Evolutionary conservation across 2,113 vertebrate genomes (phyloP).

Genomic region (Cranoglanis bouderius): DNA sequence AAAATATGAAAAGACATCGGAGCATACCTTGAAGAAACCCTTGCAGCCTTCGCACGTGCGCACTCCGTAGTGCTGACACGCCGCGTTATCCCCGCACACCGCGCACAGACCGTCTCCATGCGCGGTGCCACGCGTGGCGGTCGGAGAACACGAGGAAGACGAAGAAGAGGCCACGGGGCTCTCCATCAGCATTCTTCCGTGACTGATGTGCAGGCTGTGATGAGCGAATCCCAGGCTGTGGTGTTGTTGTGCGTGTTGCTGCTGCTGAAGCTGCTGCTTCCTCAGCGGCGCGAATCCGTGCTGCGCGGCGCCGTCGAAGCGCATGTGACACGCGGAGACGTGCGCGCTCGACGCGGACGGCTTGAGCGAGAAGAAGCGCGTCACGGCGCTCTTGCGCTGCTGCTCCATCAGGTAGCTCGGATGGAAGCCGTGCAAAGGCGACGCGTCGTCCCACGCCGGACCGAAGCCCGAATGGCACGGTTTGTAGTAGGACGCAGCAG

Average conservation of each 20-base stretch:
- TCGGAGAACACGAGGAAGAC: constrained; percentile 42
- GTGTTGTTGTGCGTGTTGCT: constrained; percentile 63
- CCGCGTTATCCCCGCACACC: constrained; percentile 94
- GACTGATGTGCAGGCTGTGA: constrained; percentile 79
- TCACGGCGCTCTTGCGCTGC: constrained; percentile 85
- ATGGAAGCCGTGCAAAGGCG: constrained; percentile 87
- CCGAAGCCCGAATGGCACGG: constrained; percentile 78
- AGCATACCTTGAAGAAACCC: constrained; percentile 89
- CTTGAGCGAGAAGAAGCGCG: constrained; percentile 93
- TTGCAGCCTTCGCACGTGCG: constrained; percentile 94
- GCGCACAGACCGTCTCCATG: constrained; percentile 91
- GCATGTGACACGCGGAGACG: constrained; percentile 86
- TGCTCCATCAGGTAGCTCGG: constrained; percentile 89
- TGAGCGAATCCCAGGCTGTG: constrained; percentile 82
- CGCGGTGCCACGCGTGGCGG: constrained; percentile 72
- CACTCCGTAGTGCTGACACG: constrained; percentile 93
- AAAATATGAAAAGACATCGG: too few species aligned
- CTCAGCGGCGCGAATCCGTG: constrained; percentile 26
- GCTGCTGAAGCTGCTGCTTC: constrained; percentile 67
- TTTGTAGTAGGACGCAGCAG: constrained; percentile 88
- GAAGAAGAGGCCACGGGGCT: constrained; percentile 79
- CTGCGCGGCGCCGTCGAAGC: constrained; percentile 80
- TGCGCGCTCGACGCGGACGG: constrained; percentile 73
- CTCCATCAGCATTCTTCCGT: constrained; percentile 85
- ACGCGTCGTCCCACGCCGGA: constrained; percentile 88